These are phyloP conservation scores for Epistrophella euchroma DNA, from an alignment of 2,888 invertebrate genomes.

Conservation along the genomic window DNA sequence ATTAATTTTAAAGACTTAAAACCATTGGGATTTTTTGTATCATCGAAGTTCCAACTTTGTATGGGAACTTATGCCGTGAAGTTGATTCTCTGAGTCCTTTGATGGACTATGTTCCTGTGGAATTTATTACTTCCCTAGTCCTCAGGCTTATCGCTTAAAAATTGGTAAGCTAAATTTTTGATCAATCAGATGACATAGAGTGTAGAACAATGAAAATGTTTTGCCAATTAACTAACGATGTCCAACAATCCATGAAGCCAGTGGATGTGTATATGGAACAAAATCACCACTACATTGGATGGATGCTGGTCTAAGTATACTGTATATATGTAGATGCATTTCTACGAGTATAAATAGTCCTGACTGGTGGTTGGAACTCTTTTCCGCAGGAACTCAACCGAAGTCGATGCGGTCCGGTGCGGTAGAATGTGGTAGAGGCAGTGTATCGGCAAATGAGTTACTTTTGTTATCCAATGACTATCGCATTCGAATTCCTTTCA, in stretches of 20 bases:
- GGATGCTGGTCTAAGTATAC: background rate
- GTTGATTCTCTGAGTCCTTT: too few species aligned
- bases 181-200: background rate
- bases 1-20: too few species aligned
- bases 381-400: conserved; percentile 46
- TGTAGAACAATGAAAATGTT: conserved; percentile 61
- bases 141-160: too few species aligned
- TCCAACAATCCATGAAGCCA: conserved; percentile 55
- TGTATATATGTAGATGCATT: background rate
- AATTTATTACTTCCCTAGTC: too few species aligned
- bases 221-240: conserved; percentile 65
- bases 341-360: background rate
- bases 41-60: too few species aligned
- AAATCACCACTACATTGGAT: conserved; percentile 24
- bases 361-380: conserved; percentile 7
- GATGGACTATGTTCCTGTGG: too few species aligned
- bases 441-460: conserved; percentile 37
- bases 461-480: conserved; percentile 23
- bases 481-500: conserved; percentile 33
- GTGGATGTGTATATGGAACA: background rate
- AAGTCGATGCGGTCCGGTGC: conserved; percentile 7
- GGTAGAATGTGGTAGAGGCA: background rate
- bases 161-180: background rate
- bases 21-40: too few species aligned
- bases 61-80: too few species aligned